Conservation (phyloP, 2,113 vertebrate species). For the Scomber colias region DNA sequence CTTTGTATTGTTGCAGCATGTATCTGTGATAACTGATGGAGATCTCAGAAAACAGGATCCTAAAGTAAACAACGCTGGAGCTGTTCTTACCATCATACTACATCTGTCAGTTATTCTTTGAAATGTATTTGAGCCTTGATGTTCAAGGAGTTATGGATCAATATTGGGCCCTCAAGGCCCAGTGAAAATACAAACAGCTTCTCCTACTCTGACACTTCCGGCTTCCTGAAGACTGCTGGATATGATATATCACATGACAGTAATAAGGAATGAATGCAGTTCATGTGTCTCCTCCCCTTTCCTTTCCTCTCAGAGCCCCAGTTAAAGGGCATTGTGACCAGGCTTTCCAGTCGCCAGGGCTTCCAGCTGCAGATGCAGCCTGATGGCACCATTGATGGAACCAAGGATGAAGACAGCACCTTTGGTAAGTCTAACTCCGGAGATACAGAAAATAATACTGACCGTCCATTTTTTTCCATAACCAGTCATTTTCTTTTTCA, state of each 20-base stretch:
- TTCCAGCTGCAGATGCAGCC: constrained; percentile 98
- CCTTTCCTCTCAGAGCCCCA: constrained; percentile 91
- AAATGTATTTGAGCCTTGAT: constrained; percentile 8
- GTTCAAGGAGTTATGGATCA: constrained; percentile 11
- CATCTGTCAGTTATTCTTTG: constrained; percentile 4
- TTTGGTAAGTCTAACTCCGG: constrained; percentile 64
- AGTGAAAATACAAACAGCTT: constrained; percentile 24
- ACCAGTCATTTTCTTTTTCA: neutral
- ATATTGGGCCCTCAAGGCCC: constrained; percentile 26
- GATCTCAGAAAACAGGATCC: neutral
- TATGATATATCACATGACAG: constrained; percentile 27
- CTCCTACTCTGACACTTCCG: constrained; percentile 41
- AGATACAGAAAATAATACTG: neutral
- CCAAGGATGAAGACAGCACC: constrained; percentile 95
- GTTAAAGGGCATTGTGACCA: constrained; percentile 99
- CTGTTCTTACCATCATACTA: neutral
- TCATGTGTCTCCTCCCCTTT: constrained; percentile 31
- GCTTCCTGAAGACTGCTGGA: constrained; percentile 31
- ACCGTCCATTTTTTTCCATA: neutral
- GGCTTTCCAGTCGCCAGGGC: constrained; percentile 96
- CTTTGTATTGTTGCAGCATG: constrained; percentile 37
- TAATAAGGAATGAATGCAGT: constrained; percentile 16
- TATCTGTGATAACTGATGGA: constrained; percentile 4
- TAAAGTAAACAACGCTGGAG: neutral
- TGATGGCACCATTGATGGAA: constrained; percentile 97